Conservation (phyloP, 2,888 invertebrate species). For the Sphaerophoria taeniata region DNA sequence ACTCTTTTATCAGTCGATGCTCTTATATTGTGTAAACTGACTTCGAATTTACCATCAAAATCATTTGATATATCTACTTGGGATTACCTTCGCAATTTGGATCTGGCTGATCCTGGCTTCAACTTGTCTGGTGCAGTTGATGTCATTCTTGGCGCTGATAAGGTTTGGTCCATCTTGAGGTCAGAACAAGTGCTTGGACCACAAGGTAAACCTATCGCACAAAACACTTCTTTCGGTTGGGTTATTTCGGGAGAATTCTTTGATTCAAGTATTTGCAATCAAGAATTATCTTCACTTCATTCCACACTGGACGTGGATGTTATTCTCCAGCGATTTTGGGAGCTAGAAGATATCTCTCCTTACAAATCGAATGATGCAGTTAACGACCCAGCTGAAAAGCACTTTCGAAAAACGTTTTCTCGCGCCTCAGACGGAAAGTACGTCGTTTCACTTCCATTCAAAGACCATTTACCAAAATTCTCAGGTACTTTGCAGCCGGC, state of each 20-base stretch:
- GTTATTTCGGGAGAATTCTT: slow-evolving; percentile 49
- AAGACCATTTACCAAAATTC: too few relatives aligned
- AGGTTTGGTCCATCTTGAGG: slow-evolving; percentile 51
- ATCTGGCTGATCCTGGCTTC: slow-evolving; percentile 65
- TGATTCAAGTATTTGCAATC: background rate
- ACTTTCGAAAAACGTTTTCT: slow-evolving; percentile 45
- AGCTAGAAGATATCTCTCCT: slow-evolving; percentile 55
- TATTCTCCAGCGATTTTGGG: slow-evolving; percentile 55
- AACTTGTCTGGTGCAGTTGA: slow-evolving; percentile 56
- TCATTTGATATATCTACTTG: too few relatives aligned
- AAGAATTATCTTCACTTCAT: slow-evolving; percentile 21
- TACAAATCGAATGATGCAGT: slow-evolving; percentile 36
- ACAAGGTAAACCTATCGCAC: slow-evolving; percentile 35
- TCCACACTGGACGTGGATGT: too few relatives aligned
- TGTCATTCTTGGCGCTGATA: slow-evolving; percentile 61
- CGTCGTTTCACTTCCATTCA: too few relatives aligned
- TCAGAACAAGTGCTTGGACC: slow-evolving; percentile 40
- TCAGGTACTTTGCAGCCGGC: too few relatives aligned
- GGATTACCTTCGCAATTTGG: too few relatives aligned
- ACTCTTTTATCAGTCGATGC: too few relatives aligned
- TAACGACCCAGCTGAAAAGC: too few relatives aligned
- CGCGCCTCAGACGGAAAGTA: too few relatives aligned
- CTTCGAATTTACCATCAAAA: too few relatives aligned
- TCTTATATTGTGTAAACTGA: too few relatives aligned
- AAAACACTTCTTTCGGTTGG: slow-evolving; percentile 66